These are phyloP conservation scores for Otus scops DNA, from an alignment of 2,797 vertebrate genomes.

Conservation along the genomic window DNA sequence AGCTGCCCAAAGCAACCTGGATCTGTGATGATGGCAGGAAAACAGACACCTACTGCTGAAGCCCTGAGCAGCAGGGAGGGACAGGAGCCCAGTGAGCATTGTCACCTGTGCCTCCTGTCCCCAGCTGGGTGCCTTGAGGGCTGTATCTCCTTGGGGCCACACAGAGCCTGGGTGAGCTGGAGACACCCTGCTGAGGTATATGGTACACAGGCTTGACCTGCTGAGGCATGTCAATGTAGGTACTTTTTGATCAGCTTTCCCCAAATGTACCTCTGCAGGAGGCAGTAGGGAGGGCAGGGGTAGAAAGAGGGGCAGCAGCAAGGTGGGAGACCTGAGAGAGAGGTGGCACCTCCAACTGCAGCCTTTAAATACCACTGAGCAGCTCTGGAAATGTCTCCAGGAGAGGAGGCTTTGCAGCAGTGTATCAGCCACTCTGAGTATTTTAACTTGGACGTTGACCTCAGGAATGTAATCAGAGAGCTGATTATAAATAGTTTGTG, in stretches of 20 bases:
- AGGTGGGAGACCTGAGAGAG: background rate
- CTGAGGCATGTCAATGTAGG: background rate
- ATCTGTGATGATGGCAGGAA: background rate
- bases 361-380: background rate
- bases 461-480: slow-evolving; percentile 59
- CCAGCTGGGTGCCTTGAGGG: background rate
- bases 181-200: background rate
- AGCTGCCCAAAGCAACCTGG: background rate
- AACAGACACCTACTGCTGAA: background rate
- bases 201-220: background rate
- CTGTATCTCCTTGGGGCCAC: background rate
- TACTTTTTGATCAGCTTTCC: background rate
- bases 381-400: background rate
- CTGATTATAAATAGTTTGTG: slow-evolving; percentile 56
- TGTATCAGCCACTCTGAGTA: background rate
- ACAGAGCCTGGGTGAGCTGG: background rate
- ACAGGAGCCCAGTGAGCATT: background rate
- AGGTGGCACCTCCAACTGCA: background rate
- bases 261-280: background rate
- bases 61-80: background rate
- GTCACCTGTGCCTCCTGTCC: accelerated
- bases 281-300: background rate
- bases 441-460: background rate
- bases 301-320: background rate
- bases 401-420: background rate